Evolutionary conservation across 2,113 vertebrate genomes (phyloP).

Genomic region (Motacilla alba): DNA sequence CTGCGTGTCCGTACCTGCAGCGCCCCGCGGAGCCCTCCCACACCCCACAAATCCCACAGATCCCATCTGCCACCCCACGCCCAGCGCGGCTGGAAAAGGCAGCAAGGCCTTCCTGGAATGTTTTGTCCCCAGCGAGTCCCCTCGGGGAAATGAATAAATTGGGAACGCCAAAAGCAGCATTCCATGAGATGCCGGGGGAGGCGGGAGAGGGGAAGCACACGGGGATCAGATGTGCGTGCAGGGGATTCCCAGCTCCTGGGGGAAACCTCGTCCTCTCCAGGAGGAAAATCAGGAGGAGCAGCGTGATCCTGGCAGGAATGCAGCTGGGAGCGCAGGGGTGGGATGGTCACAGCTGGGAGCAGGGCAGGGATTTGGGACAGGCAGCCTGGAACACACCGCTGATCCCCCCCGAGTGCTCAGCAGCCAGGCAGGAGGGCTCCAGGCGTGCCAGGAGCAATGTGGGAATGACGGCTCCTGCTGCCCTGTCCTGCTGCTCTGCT

Average conservation of each 20-base stretch:
- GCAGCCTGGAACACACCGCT: not conserved
- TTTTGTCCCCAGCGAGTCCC: not conserved
- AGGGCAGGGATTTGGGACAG: not conserved
- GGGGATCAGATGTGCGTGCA: accelerated
- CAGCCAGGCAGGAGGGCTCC: not conserved
- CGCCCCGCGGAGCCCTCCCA: slow-evolving; percentile 33
- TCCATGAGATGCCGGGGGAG: not conserved
- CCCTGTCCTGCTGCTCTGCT: not conserved
- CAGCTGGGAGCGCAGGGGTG: not conserved
- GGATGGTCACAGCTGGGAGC: accelerated
- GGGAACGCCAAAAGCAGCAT: accelerated
- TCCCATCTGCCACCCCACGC: not conserved
- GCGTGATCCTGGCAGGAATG: not conserved
- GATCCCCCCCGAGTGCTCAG: accelerated
- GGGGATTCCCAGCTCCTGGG: accelerated
- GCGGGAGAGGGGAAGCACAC: not conserved
- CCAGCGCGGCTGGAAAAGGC: accelerated
- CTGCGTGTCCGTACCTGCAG: slow-evolving; percentile 79
- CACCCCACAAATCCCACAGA: not conserved
- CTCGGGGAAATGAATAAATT: accelerated
- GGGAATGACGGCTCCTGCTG: not conserved
- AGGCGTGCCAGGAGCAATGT: not conserved
- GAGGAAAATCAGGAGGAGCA: accelerated
- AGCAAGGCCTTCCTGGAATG: not conserved
- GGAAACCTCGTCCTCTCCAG: not conserved